These are phyloP conservation scores for Drosophila lini DNA, from an alignment of 1,140 invertebrate genomes.

Conservation along the genomic window DNA sequence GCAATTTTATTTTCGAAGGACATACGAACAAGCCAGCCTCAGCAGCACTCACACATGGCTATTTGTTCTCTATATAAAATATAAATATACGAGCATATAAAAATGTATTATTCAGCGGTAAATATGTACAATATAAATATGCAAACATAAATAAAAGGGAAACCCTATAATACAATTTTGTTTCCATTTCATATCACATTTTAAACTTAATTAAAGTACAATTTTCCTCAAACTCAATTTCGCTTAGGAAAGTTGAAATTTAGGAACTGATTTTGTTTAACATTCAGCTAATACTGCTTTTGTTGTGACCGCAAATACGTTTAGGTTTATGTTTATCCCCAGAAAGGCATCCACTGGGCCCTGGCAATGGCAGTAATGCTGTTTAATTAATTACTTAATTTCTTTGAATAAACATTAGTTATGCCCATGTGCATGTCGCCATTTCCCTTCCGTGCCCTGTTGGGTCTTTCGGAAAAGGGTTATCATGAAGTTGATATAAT, in stretches of 20 bases:
- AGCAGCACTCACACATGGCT: constrained; percentile 35
- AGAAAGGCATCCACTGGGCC: constrained; percentile 1
- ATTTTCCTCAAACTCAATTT: background rate
- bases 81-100: background rate
- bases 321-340: constrained; percentile 5
- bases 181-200: background rate
- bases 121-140: background rate
- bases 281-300: background rate
- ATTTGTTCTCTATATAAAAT: constrained; percentile 19
- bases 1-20: constrained; percentile 81
- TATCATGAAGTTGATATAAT: constrained; percentile 33
- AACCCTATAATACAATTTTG: background rate
- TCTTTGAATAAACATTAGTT: constrained; percentile 64
- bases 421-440: constrained; percentile 38
- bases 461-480: constrained; percentile 21
- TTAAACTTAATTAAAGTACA: background rate
- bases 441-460: background rate
- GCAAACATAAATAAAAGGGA: too few relatives aligned
- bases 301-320: background rate
- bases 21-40: constrained; percentile 49
- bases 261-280: constrained; percentile 3
- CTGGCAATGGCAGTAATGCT: constrained; percentile 46
- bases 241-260: background rate
- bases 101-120: background rate
- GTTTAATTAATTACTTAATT: constrained; percentile 75